Evolutionary conservation across 2,797 vertebrate species (phyloP), one percentile per base, ranked within the genome.

Genomic region (Percopsis omiscomaycus): DNA sequence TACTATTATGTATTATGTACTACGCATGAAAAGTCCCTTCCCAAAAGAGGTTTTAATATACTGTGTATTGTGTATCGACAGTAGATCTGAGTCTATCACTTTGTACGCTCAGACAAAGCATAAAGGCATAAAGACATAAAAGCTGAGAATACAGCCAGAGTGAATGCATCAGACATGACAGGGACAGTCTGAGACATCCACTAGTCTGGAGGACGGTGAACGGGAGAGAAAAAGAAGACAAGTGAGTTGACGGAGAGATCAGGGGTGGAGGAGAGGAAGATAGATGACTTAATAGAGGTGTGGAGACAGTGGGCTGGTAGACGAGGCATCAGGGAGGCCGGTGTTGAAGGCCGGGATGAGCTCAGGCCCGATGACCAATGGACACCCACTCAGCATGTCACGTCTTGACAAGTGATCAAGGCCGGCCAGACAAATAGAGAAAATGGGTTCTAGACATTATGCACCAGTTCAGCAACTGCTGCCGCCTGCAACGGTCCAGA

Each of bases 261-360:
- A 85, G 79, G 88, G 80, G 82, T 83, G 78, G 85, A 87, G 84
- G 79, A 74, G 84, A 90, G 82, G 84, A 92, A 90, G 91, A 93
- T 86, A 82, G 90, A 93, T 92, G 86, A 86, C 89, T 92, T 89
- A 88, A 90, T 90, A 88, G 86, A 89, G 85, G 80, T 76, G 64
- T 81, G 78, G 83, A 91, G 90, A 89, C 90, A 89, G 86, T 87
- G 83, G 88, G 86, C 77, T 84, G 84, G 70, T 84, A 90, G 86
- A 90, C 79, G 81, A 90, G 87, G 84, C 91, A 85, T 88, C 80
- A 51, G 89, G 89, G 88, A 90, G 88, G 84, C 82, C 77, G 77
- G 63, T 69, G 74, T 77, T 84, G 84, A 86, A 86, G 85, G 87
- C 86, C 86, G 64, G 77, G 75, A 86, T 76, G 85, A 90, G 85